A percentile compares a stretch with the other conserved stretches of the same genome.
These are phyloP conservation scores for Apogon talboti DNA, from an alignment of 2,797 vertebrate species.

Conservation along the genomic window DNA sequence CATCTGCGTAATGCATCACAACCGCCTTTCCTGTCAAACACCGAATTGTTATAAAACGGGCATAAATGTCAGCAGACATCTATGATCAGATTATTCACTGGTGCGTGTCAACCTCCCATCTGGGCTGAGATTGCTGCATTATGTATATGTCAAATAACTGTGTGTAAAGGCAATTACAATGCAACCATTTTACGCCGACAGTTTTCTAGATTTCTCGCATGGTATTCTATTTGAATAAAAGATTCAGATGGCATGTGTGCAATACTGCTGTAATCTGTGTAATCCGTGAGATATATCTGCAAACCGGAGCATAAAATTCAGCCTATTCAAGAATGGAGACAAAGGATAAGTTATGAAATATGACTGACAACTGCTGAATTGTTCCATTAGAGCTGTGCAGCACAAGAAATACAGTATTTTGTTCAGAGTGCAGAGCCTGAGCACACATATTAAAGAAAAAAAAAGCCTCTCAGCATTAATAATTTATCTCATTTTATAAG, in stretches of 20 bases:
- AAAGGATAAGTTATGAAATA: conserved; percentile 48
- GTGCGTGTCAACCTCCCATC: conserved; percentile 55
- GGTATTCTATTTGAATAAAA: conserved; percentile 35
- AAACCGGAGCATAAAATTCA: conserved; percentile 34
- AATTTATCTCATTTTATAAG: conserved; percentile 79
- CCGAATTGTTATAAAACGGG: conserved; percentile 59
- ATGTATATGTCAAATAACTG: conserved; percentile 56
- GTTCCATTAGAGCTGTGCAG: conserved; percentile 47
- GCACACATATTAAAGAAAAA: conserved; percentile 56
- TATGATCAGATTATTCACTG: conserved; percentile 65
- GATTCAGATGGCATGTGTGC: conserved; percentile 33
- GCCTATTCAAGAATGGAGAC: conserved; percentile 32
- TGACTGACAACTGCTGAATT: conserved; percentile 59
- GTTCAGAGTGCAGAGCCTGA: conserved; percentile 46
- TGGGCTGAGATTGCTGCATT: conserved; percentile 45
- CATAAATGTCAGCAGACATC: conserved; percentile 72
- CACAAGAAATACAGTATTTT: conserved; percentile 52
- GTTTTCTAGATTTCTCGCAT: conserved; percentile 33
- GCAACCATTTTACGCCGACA: conserved; percentile 28
- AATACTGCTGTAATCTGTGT: conserved; percentile 48
- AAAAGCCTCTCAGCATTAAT: conserved; percentile 74
- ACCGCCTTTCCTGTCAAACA: conserved; percentile 57
- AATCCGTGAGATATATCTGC: conserved; percentile 44
- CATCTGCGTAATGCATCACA: conserved; percentile 66
- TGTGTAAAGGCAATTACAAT: conserved; percentile 40